phyloP scores from a whole-genome alignment of 2,113 vertebrate genomes.

The Phalacrocorax pelagicus region DNA sequence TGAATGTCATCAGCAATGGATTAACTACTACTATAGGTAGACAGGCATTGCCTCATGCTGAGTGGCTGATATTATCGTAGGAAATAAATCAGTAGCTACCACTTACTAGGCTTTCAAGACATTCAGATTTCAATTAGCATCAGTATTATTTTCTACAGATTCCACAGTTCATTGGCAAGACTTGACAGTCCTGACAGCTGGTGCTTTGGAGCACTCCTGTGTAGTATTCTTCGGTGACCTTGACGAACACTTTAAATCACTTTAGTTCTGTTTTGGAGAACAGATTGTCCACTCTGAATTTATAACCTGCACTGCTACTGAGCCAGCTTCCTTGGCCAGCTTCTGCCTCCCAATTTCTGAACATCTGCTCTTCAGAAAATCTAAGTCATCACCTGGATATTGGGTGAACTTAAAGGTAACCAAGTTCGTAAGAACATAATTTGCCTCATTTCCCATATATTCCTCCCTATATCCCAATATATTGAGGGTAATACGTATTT shows the following conservation, averaged over 20 bases:
- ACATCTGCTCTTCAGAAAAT: constrained; percentile 42
- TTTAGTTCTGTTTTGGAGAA: constrained; percentile 51
- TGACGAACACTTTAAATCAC: constrained; percentile 54
- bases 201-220: constrained; percentile 15
- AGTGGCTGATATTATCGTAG: neutral
- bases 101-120: neutral
- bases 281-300: constrained; percentile 46
- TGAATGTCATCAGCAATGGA: neutral
- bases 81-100: neutral
- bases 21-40: neutral
- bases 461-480: neutral
- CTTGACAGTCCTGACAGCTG: constrained; percentile 42
- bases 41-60: neutral
- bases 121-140: constrained; percentile 29
- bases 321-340: constrained; percentile 23
- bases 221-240: constrained; percentile 36
- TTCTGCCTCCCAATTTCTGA: constrained; percentile 16
- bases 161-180: constrained; percentile 37
- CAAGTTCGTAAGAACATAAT: neutral
- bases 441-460: neutral
- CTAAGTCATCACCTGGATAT: constrained; percentile 5
- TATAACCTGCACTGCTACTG: constrained; percentile 39
- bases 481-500: neutral
- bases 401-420: neutral
- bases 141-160: constrained; percentile 21